Evolutionary conservation across 1,140 invertebrate species (phyloP).

Genomic region (Drosophila mayri): DNA sequence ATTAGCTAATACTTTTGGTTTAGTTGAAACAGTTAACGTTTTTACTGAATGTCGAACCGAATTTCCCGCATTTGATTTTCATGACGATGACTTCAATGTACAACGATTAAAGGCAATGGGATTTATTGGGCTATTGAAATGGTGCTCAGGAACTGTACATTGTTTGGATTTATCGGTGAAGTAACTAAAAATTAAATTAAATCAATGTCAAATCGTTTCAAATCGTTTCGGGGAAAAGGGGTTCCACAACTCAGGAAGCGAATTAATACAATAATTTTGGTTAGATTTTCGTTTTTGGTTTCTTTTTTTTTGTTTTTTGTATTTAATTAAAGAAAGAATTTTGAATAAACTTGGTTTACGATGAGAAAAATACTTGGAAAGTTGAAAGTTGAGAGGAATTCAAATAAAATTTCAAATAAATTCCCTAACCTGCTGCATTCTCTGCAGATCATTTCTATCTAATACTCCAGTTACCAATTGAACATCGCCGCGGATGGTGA

Average conservation of each 20-base stretch:
- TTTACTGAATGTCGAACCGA: constrained; percentile 58
- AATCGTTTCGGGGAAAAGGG: constrained; percentile 42
- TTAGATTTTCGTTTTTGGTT: constrained; percentile 45
- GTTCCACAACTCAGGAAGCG: constrained; percentile 67
- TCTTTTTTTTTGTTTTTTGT: constrained; percentile 35
- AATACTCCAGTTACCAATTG: constrained; percentile 90
- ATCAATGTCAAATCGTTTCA: constrained; percentile 26
- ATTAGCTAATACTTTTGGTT: constrained; percentile 69
- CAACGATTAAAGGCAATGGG: constrained; percentile 31
- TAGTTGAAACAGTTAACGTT: constrained; percentile 51
- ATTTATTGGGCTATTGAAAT: constrained; percentile 14
- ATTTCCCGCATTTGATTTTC: constrained; percentile 57
- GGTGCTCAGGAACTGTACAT: constrained; percentile 52
- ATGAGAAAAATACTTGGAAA: constrained; percentile 84
- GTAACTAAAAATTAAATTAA: constrained; percentile 37
- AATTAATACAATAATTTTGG: constrained; percentile 61
- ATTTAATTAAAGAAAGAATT: constrained; percentile 71
- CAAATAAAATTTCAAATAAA: constrained; percentile 85
- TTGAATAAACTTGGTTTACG: constrained; percentile 77
- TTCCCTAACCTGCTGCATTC: constrained; percentile 91
- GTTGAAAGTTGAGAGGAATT: constrained; percentile 84
- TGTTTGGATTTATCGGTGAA: constrained; percentile 41
- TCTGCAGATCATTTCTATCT: constrained; percentile 90
- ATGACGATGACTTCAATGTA: constrained; percentile 53
- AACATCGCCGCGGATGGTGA: constrained; percentile 90